Evolutionary conservation across 2,797 vertebrate genomes (phyloP), one percentile per base, ranked within the genome.

Genomic region (Clamator glandarius): DNA sequence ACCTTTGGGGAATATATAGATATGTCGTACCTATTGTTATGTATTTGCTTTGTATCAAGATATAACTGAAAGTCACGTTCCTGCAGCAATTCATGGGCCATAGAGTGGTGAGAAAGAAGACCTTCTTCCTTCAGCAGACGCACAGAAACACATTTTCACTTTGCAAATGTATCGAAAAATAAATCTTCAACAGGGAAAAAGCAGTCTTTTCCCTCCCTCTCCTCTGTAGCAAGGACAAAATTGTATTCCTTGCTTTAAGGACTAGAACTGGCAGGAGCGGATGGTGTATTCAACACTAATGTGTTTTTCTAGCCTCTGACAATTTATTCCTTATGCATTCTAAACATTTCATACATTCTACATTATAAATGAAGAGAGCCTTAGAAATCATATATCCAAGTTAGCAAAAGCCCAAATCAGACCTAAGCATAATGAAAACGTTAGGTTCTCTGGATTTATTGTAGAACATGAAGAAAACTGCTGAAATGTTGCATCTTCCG

Each of bases 401-500:
- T 44, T 36, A 80, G 68, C 25, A 64, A 92, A 86, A 74, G 81
- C 52, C 28, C 48, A 64, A 92, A 57, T n/a, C 21, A 66, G 79
- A 61, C 10, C 42, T n/a, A 81, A 89, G 29, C n/a, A 63, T 48
- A 85, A 82, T 28, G 55, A 75, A 90, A 78, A 72, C 2, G 17
- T 72, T 46, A 23, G 15, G 3, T 77, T 58, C 35, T 62, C 63
- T 74, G 14, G 62, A 89, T 92, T 83, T 81, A 76, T 48, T 58
- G 35, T 11, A 63, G 31, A 69, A 57, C 2, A 9, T 8, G 42
- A 85, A 87, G 64, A 75, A 89, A 94, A 75, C 26, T 78, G 87
- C 66, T 96, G 75, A 92, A 94, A 59, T 55, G 55, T 50, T 89
- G 62, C 84, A 82, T 86, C 81, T 95, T 55, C 54, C 9, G 25